Base-by-base conservation (phyloP, 1,140 invertebrate species). In the Aphaenogaster rudis region DNA sequence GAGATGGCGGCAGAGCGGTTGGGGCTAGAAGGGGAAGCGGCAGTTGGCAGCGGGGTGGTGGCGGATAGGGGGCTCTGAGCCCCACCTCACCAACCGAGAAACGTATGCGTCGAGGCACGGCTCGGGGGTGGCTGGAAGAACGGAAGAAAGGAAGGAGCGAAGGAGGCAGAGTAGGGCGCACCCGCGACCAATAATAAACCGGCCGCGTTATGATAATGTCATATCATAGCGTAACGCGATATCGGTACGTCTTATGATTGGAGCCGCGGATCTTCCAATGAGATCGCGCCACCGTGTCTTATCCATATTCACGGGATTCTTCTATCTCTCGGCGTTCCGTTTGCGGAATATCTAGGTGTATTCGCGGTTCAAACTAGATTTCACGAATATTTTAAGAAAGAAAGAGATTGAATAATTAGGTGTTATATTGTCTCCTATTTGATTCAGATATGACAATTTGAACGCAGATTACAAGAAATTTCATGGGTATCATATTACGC, bases 151-250 rank as follows among this genome's bases (percentile, higher is more conserved):
- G 93, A 94, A 92, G 91, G 88, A 92, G 90, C 92, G 85, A 92
- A 82, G 90, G 91, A 92, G 88, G 88, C 87, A 88, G 91, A 92
- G 91, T 93, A 93, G 91, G 88, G 91, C 85, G 87, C 90, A 91
- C 88, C 86, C 94, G 80, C 80, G 93, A 95, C 95, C 95, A 95
- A 95, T 95, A 95, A 95, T 95, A 95, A 94, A 92, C 91, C 94
- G 86, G 91, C 92, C 91, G 92, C 92, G 93, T 95, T 95, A 95
- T 95, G 94, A 95, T 95, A 95, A 95, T 95, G 95, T 95, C 94
- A 95, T 95, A 95, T 95, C 94, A 95, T 94, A 95, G 93, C 91
- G 91, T 87, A 88, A 63, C 64, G 64, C 91, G 91, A 94, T 94
- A 94, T 94, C 93, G 88, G 42, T 48, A 48, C 76, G 92, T 90